These are phyloP conservation scores for Neolamprologus sp. DNA, from an alignment of 2,113 vertebrate genomes.

Conservation along the genomic window DNA sequence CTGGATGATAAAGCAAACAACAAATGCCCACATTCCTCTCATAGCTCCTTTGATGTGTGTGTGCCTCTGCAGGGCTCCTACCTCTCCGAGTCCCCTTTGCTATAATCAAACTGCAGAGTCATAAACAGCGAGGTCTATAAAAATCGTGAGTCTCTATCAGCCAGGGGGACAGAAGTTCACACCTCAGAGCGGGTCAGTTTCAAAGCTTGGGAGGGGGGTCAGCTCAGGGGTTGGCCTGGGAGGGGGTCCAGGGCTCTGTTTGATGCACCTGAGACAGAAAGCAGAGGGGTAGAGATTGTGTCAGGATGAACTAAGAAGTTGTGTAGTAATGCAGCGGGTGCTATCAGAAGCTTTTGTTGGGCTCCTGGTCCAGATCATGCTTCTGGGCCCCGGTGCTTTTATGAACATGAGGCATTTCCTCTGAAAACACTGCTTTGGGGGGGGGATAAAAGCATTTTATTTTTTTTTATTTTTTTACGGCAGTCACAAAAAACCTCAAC, in stretches of 20 bases:
- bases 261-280: constrained; percentile 50
- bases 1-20: constrained; percentile 59
- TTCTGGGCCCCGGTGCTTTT: background rate
- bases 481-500: background rate
- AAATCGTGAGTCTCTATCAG: constrained; percentile 54
- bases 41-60: constrained; percentile 61
- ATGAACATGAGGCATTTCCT: background rate
- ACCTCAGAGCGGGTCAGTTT: constrained; percentile 40
- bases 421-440: background rate
- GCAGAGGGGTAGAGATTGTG: constrained; percentile 6
- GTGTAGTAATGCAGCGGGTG: background rate
- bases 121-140: constrained; percentile 58
- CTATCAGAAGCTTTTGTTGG: background rate
- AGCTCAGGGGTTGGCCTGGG: background rate
- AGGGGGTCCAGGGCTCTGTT: constrained; percentile 31
- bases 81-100: constrained; percentile 1
- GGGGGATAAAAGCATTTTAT: background rate
- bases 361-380: background rate
- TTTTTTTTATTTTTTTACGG: background rate
- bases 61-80: constrained; percentile 16
- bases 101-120: constrained; percentile 60
- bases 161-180: constrained; percentile 44
- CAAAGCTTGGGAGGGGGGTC: constrained; percentile 24
- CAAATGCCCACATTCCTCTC: constrained; percentile 64
- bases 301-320: background rate